These are phyloP conservation scores for Cabera pusaria DNA, from an alignment of 2,888 invertebrate genomes.

Conservation along the genomic window DNA sequence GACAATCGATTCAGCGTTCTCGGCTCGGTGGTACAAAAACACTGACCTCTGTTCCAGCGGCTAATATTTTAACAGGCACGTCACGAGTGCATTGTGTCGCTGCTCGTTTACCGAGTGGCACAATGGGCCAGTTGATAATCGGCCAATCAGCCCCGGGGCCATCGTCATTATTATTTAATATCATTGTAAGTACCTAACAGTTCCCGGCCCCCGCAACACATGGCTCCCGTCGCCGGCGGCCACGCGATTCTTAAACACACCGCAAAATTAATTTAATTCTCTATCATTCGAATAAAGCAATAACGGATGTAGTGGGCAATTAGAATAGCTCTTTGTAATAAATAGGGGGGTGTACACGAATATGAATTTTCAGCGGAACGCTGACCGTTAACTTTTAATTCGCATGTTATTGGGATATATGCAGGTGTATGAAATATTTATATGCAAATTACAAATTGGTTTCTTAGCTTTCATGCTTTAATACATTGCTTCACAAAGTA, in stretches of 20 bases:
- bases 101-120: constrained; percentile 43
- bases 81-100: constrained; percentile 41
- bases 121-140: constrained; percentile 49
- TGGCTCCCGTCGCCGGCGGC: constrained; percentile 57
- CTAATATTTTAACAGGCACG: constrained; percentile 42
- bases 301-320: constrained; percentile 34
- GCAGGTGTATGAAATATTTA: too few species aligned
- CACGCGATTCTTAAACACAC: constrained; percentile 58
- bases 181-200: constrained; percentile 42
- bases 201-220: constrained; percentile 51
- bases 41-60: constrained; percentile 35
- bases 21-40: constrained; percentile 22
- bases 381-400: constrained; percentile 26
- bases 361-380: constrained; percentile 27
- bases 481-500: too few species aligned
- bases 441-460: too few species aligned
- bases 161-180: constrained; percentile 54
- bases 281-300: constrained; percentile 50
- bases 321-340: constrained; percentile 31
- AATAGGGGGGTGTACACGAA: constrained; percentile 28
- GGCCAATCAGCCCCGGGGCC: constrained; percentile 46
- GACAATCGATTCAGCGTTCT: constrained; percentile 24
- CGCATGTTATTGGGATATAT: not conserved
- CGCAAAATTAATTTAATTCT: constrained; percentile 73
- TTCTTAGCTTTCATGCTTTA: too few species aligned